These are phyloP conservation scores for Eretmochelys imbricata DNA, from an alignment of 2,113 vertebrate genomes.

Conservation along the genomic window DNA sequence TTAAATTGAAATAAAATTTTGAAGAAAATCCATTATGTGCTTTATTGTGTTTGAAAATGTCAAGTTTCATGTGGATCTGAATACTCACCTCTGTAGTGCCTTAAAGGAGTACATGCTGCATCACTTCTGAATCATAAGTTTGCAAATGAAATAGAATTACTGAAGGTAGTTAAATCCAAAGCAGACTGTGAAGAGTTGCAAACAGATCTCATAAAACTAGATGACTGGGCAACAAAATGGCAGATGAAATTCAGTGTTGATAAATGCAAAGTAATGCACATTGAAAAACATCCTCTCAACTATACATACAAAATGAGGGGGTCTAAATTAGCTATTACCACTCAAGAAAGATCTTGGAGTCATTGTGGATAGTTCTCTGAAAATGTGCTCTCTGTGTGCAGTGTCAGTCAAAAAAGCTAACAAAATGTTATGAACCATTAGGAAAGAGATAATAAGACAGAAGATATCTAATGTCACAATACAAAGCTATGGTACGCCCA, in stretches of 20 bases:
- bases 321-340: background rate
- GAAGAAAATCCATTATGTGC: conserved; percentile 79
- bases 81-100: background rate
- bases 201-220: background rate
- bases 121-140: background rate
- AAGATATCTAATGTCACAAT: background rate
- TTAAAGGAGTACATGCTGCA: background rate
- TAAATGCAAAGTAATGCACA: background rate
- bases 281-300: background rate
- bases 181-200: background rate
- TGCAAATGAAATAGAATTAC: background rate
- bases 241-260: background rate
- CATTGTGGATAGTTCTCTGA: background rate
- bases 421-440: background rate
- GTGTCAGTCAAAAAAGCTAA: background rate
- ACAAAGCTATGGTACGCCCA: background rate
- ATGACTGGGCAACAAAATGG: background rate
- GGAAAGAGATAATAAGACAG: background rate
- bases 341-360: background rate
- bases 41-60: conserved; percentile 28
- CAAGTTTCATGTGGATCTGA: background rate
- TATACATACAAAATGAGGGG: background rate
- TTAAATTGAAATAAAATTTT: conserved; percentile 91
- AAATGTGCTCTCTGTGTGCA: background rate
- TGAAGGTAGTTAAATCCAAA: background rate